Evolutionary conservation across 1,140 invertebrate genomes (phyloP), one percentile per base, ranked within the genome.

Genomic region (Gryllus bimaculatus): DNA sequence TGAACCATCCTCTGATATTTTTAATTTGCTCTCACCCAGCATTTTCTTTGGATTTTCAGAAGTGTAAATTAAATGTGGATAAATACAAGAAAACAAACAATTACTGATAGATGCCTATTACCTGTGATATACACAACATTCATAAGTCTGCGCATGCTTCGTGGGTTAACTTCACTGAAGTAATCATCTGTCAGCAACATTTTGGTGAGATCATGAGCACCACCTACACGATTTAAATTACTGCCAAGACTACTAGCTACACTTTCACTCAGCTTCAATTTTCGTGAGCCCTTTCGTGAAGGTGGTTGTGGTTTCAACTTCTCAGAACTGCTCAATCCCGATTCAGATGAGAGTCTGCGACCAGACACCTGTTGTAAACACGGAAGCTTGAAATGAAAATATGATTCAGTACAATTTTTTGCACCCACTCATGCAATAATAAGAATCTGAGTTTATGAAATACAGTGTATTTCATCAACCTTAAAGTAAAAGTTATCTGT

Each of bases 91-190:
- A 39, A 39, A 5, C 26, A 39, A 39, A 39, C 26, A 39, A 39
- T 39, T 39, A 2, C 74, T 26, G 21, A 21, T 4, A n/a, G 74
- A 78, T 8, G 20, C n/a, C 82, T 83, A 83, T 39, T 85, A 95
- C 95, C 95, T 80, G 96, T 98, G 21, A 99, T 93, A 83, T 98
- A 98, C 74, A 99, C 93, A 81, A 99, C 97, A 86, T 99, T 99
- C 94, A 99, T 97, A 10, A 99, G 89, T 78, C 97, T 89, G 78
- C 96, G 89, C 96, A 99, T 97, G 83, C 95, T 98, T 73, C 96
- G 88, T 0, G 97, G 98, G 89, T 98, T 99, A 48, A 99, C 96
- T 86, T 99, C 98, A 83, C 94, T 96, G 83, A 98, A 98, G 87
- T 98, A 98, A 86, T 98, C 96, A 84, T 98, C 96, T 4, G 95